Evolutionary conservation across 2,113 vertebrate genomes (phyloP), one percentile per base, ranked within the genome.

Genomic region (Rhea pennata): DNA sequence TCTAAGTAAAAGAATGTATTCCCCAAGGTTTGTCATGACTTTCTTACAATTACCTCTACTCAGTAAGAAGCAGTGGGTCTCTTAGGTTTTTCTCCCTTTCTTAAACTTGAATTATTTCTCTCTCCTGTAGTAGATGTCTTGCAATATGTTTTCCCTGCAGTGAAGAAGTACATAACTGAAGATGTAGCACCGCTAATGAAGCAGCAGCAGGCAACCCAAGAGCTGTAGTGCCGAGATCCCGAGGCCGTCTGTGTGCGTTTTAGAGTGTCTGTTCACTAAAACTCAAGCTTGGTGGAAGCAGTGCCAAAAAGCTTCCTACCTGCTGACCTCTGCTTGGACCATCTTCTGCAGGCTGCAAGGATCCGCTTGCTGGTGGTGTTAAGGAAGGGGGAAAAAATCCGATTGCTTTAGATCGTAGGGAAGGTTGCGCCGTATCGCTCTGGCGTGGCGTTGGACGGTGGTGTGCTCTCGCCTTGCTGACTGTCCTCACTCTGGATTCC

Each of bases 91-190:
- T n/a, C 84, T 80, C 20, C 88, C 87, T 65, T 59, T 39, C 88
- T 66, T 61, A 56, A 44, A 13, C 48, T 22, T 73, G 88, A 94
- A 8, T 84, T 53, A 92, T 92, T 85, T 74, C 94, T 89, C 74
- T 19, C 82, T 9, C 50, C 88, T 15, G 91, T 22, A 70, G 91
- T 26, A 39, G 88, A 46, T 90, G 77, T 70, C 69, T 61, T 5
- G 87, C 92, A 23, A 14, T 56, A 4, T 6, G 53, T 36, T 58
- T 76, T 64, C 88, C 88, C 88, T 65, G 81, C 94, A 65, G 89
- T 8, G 64, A 5, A 33, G 84, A 15, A 11, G 31, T 1, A 3
- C 3, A 9, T 8, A 36, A 78, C 83, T 39, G 53, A 53, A 40
- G 94, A 81, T 62, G 85, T 26, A 71, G 87, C 16, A 0, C 26